phyloP scores from a whole-genome alignment of 2,113 vertebrate genomes.

The Progne subis region DNA sequence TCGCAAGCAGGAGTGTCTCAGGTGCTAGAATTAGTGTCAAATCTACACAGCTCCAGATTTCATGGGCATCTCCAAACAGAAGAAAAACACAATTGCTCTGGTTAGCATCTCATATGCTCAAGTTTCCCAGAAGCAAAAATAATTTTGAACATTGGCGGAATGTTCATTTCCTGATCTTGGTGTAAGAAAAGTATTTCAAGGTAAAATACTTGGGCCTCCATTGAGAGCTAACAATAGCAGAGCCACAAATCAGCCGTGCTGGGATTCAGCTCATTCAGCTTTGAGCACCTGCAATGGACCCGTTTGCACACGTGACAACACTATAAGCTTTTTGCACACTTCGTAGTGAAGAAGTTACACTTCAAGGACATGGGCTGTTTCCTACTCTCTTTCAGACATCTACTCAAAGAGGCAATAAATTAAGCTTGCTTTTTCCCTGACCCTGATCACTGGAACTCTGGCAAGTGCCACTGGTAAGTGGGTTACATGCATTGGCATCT shows the following conservation, averaged over 20 bases:
- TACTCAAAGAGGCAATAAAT: not conserved
- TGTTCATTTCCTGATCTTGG: not conserved
- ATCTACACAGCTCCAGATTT: not conserved
- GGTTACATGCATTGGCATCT: not conserved
- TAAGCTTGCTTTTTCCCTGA: not conserved
- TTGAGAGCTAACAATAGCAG: not conserved
- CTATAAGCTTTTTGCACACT: not conserved
- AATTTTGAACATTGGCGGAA: not conserved
- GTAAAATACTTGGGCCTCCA: not conserved
- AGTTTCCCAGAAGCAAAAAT: not conserved
- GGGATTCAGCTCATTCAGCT: not conserved
- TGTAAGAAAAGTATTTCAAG: not conserved
- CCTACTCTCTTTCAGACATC: not conserved
- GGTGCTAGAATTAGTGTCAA: not conserved
- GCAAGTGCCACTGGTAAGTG: not conserved
- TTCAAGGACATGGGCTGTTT: not conserved
- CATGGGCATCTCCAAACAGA: not conserved
- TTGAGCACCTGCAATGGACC: not conserved
- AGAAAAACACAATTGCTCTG: not conserved
- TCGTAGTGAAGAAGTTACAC: not conserved
- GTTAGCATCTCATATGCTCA: not conserved
- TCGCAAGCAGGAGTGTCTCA: not conserved
- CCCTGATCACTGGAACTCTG: not conserved
- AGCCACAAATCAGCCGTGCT: not conserved
- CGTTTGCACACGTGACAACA: accelerated